Conservation (phyloP, 2,113 vertebrate genomes). For the Otocyon megalotis region DNA sequence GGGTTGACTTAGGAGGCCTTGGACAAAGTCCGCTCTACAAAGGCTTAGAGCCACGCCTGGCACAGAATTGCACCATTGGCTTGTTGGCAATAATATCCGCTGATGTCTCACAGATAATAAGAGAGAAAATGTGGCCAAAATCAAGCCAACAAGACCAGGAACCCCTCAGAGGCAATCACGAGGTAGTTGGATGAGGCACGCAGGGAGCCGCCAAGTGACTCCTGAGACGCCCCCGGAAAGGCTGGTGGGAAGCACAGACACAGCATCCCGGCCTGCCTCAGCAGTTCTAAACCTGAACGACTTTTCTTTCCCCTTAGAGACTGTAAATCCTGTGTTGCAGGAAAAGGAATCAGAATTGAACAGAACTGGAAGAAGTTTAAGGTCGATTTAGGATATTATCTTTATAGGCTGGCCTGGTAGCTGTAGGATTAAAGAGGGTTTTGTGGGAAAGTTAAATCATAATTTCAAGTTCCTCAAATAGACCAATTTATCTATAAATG, state of each 20-base stretch:
- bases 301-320: not conserved
- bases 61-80: no score
- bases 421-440: conserved; percentile 67
- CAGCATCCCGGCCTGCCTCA: not conserved
- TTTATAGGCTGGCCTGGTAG: conserved; percentile 50
- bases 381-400: conserved; percentile 16
- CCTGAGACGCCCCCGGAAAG: accelerated
- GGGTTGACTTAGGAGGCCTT: accelerated
- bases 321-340: not conserved
- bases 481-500: conserved; percentile 56
- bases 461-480: conserved; percentile 67
- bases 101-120: accelerated
- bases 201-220: accelerated
- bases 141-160: not conserved
- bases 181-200: accelerated
- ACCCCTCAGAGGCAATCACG: accelerated
- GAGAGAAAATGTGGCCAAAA: accelerated
- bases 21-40: no score
- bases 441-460: conserved; percentile 49
- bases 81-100: not conserved
- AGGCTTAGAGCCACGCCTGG: not conserved
- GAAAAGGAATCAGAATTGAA: not conserved
- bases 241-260: not conserved
- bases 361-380: not conserved
- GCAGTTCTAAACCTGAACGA: not conserved